Conservation (phyloP, 2,113 vertebrate species). For the Oreochromis aureus region DNA sequence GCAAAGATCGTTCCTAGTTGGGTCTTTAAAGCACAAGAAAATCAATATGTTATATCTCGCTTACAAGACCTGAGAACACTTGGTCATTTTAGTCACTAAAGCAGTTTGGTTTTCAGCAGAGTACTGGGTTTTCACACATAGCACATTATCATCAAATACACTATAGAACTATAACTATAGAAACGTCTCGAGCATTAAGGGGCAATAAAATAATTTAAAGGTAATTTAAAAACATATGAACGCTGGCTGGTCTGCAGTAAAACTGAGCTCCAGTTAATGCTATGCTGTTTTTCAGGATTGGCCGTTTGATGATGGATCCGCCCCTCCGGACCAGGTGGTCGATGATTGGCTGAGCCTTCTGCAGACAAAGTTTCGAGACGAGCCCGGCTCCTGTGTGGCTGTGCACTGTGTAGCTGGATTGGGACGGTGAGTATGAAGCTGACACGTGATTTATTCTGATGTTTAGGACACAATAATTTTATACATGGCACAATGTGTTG, state of each 20-base stretch:
- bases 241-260: accelerated
- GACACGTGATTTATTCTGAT: neutral
- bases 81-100: neutral
- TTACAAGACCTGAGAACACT: neutral
- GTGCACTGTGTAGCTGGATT: constrained; percentile 95
- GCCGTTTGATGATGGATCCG: constrained; percentile 94
- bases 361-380: constrained; percentile 89
- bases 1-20: accelerated
- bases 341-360: constrained; percentile 93
- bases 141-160: neutral
- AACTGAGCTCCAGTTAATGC: neutral
- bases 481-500: accelerated
- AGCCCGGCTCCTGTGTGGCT: constrained; percentile 89
- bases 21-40: neutral
- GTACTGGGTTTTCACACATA: accelerated
- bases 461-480: neutral
- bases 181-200: accelerated
- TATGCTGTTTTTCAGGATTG: constrained; percentile 77
- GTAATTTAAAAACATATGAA: neutral
- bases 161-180: neutral
- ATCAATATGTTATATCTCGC: neutral
- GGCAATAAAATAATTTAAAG: neutral
- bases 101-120: neutral
- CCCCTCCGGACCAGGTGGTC: constrained; percentile 89
- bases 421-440: constrained; percentile 76